Evolutionary conservation across 1,140 invertebrate species (phyloP).

Genomic region (Yoshiicerus persimilis): DNA sequence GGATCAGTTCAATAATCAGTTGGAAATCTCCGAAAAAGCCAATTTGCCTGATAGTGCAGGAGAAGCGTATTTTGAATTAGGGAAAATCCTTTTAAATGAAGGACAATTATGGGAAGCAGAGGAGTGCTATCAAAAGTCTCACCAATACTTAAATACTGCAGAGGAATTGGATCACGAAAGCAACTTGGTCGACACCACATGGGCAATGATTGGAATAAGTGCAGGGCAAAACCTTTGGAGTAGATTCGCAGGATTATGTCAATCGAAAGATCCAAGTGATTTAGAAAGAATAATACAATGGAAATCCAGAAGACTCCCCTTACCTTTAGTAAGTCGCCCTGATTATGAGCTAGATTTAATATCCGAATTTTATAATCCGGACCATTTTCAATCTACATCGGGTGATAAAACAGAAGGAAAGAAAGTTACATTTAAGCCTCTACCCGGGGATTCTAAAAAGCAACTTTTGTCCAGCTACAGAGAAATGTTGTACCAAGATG

Average conservation of each 20-base stretch:
- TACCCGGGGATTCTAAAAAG: neutral
- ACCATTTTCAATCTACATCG: neutral
- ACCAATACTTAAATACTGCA: neutral
- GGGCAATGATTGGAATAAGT: slow-evolving; percentile 25
- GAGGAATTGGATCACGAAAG: neutral
- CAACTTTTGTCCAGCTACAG: neutral
- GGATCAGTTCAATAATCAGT: neutral
- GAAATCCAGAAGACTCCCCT: neutral
- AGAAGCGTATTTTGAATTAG: slow-evolving; percentile 24
- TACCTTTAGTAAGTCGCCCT: neutral
- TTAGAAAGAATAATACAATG: neutral
- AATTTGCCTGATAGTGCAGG: neutral
- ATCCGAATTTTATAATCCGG: neutral
- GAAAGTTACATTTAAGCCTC: neutral
- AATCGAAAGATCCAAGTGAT: neutral
- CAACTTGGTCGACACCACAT: neutral
- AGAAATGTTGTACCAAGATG: neutral
- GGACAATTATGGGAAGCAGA: slow-evolving; percentile 42
- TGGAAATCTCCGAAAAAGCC: neutral
- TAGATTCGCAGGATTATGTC: slow-evolving; percentile 23
- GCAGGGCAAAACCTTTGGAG: slow-evolving; percentile 37
- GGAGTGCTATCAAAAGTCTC: slow-evolving; percentile 23
- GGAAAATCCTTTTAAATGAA: slow-evolving; percentile 26
- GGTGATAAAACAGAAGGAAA: neutral
- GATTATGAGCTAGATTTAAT: neutral